Conservation (phyloP, 2,113 vertebrate genomes). For the Galemys pyrenaicus region DNA sequence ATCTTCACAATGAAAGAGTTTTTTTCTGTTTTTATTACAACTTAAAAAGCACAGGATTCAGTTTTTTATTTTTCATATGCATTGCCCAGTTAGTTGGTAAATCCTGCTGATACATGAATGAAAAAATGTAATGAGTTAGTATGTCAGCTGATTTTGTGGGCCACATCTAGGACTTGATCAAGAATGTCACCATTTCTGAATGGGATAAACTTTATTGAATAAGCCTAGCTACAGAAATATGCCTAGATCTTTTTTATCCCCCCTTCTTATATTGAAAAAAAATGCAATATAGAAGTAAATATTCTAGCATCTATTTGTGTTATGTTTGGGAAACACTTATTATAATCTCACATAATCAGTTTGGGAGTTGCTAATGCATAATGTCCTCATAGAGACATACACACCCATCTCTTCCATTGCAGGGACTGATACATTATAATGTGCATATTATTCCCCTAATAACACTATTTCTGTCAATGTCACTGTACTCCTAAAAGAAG, state of each 20-base stretch:
- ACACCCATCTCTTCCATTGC: background rate
- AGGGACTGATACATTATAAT: background rate
- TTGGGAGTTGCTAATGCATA: background rate
- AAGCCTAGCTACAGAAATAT: background rate
- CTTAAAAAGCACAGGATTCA: background rate
- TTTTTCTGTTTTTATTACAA: slow-evolving; percentile 6
- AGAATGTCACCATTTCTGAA: background rate
- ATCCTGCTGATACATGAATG: background rate
- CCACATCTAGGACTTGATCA: slow-evolving; percentile 14
- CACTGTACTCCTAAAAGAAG: background rate
- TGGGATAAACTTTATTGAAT: background rate
- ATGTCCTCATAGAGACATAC: too few species aligned
- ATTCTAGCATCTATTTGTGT: background rate
- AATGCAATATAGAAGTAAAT: background rate
- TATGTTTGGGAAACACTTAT: background rate
- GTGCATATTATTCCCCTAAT: background rate
- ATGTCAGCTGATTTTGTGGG: background rate
- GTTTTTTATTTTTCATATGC: background rate
- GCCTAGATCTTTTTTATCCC: background rate
- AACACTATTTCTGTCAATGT: background rate
- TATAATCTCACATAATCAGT: background rate
- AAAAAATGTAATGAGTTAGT: background rate
- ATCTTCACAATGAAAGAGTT: background rate
- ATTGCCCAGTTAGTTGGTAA: slow-evolving; percentile 22
- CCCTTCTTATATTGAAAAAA: background rate